Conservation (phyloP, 2,888 invertebrate species). For the Uropetala carovei region DNA sequence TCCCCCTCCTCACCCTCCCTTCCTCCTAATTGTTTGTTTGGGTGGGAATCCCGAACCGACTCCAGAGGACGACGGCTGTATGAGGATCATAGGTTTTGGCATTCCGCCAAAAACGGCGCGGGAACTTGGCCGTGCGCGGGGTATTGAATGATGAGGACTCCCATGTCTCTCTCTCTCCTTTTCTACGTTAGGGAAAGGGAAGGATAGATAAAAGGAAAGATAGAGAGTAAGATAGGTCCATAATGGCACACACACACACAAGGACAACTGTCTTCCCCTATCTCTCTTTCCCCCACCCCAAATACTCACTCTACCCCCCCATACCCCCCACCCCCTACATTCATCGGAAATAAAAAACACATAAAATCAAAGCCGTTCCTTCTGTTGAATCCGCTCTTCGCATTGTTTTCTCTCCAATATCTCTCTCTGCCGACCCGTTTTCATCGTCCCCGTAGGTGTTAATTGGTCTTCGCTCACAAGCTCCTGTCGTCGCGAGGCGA, state of each 20-base stretch:
- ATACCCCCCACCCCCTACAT: no score
- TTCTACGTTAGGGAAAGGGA: no score
- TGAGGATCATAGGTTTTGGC: constrained; percentile 13
- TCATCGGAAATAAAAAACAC: no score
- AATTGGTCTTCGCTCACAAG: background rate
- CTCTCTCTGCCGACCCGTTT: no score
- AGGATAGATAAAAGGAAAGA: no score
- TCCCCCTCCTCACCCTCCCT: background rate
- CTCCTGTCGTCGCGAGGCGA: background rate
- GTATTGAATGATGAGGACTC: constrained; percentile 36
- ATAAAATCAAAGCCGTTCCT: no score
- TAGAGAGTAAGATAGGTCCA: no score
- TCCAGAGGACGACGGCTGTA: background rate
- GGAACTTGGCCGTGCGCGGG: constrained; percentile 13
- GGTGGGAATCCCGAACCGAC: background rate
- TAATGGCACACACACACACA: no score
- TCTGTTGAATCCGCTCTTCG: no score
- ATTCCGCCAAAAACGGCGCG: constrained; percentile 15
- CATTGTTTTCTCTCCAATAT: no score
- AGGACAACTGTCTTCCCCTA: no score
- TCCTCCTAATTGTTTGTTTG: constrained; percentile 50
- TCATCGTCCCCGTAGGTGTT: background rate
- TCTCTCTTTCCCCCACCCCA: no score
- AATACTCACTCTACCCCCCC: background rate
- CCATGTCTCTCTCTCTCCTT: background rate